Conservation (phyloP, 1,140 invertebrate species). For the Harpegnathos saltator region DNA sequence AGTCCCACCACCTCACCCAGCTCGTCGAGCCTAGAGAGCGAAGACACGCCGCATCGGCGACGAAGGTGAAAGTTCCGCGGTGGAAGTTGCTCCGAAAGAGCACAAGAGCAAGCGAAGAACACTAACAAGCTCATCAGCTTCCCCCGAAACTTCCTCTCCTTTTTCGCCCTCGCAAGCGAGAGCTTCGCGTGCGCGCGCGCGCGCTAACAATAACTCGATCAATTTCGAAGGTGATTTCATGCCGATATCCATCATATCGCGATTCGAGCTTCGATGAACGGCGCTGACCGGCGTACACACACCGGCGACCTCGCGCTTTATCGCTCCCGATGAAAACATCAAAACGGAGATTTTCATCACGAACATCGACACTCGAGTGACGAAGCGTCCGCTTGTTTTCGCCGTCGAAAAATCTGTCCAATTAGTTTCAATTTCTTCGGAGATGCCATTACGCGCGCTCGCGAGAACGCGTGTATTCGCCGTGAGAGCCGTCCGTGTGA, state of each 20-base stretch:
- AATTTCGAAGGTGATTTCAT: constrained; percentile 23
- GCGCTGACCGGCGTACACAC: no score
- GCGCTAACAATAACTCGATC: not conserved
- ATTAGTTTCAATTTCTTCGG: constrained; percentile 17
- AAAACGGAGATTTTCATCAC: not conserved
- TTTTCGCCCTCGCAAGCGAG: not conserved
- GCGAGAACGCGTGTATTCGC: not conserved
- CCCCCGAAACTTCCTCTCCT: not conserved
- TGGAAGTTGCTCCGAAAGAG: not conserved
- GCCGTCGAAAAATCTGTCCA: not conserved
- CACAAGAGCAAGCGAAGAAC: not conserved
- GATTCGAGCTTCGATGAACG: no score
- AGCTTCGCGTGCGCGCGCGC: no score
- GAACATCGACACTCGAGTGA: not conserved
- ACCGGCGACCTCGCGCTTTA: not conserved
- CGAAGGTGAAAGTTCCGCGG: constrained; percentile 53
- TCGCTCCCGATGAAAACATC: not conserved
- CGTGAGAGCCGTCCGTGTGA: not conserved
- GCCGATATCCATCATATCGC: not conserved
- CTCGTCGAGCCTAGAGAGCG: not conserved
- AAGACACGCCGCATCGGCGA: not conserved
- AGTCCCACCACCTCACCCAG: not conserved
- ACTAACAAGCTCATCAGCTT: constrained; percentile 51
- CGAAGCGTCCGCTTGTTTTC: no score
- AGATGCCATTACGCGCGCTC: not conserved